These are phyloP conservation scores for Heliconius melpomene DNA, from an alignment of 1,140 invertebrate genomes.

Conservation along the genomic window DNA sequence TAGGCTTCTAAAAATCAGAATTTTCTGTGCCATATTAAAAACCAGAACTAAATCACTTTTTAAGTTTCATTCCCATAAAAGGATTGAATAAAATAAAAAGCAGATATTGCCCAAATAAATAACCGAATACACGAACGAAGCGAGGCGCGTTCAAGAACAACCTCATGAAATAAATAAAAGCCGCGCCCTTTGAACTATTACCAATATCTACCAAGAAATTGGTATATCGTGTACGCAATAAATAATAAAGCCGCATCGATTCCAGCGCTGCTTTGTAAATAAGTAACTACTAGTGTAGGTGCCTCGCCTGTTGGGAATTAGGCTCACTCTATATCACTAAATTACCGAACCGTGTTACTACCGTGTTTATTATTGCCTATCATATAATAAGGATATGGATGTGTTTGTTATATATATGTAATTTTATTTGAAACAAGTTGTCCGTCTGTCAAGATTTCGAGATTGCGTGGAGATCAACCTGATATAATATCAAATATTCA, in stretches of 20 bases:
- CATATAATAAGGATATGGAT: neutral
- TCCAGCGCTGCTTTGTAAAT: slow-evolving; percentile 48
- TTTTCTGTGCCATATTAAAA: neutral
- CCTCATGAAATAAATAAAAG: slow-evolving; percentile 51
- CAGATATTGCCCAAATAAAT: slow-evolving; percentile 35
- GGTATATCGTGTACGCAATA: slow-evolving; percentile 53
- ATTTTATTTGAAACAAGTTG: too few relatives aligned
- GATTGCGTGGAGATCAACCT: too few relatives aligned
- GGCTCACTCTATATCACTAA: slow-evolving; percentile 35
- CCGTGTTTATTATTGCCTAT: slow-evolving; percentile 37
- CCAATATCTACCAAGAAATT: slow-evolving; percentile 52
- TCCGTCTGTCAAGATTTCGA: too few relatives aligned
- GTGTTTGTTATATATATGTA: neutral
- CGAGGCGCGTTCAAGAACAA: slow-evolving; percentile 34
- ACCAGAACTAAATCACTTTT: neutral
- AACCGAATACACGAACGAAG: slow-evolving; percentile 35
- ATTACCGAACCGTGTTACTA: slow-evolving; percentile 41
- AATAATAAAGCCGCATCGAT: slow-evolving; percentile 55
- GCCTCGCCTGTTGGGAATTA: slow-evolving; percentile 35
- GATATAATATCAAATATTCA: too few relatives aligned
- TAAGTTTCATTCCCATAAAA: neutral
- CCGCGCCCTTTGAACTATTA: slow-evolving; percentile 50
- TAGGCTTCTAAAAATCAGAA: neutral
- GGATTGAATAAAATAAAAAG: slow-evolving; percentile 29
- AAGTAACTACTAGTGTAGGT: slow-evolving; percentile 49